Evolutionary conservation across 2,113 vertebrate genomes (phyloP), one percentile per base, ranked within the genome.

Genomic region (Periophthalmus modestus): DNA sequence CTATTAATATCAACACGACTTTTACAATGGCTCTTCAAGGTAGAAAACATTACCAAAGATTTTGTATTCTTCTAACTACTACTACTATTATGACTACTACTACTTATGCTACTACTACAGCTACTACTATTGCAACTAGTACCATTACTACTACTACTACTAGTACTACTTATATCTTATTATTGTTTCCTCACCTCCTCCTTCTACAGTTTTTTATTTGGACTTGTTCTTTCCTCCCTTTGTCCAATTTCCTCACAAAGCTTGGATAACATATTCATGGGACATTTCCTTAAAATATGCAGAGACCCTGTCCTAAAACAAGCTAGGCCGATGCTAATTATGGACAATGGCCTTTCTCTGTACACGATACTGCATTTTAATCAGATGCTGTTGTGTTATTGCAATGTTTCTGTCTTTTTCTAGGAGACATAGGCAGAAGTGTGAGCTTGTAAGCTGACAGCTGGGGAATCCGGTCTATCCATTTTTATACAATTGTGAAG

Each of bases 281-380:
- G 84, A 89, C 89, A 88, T 92, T 91, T 82, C 87, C 86, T 74
- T 93, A 80, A 92, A 93, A 92, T 89, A 93, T 93, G 86, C 81
- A 92, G 91, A 84, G 66, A 66, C 75, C 74, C 36, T 72, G 61
- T 85, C 82, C 85, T 85, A 81, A 88, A 90, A 91, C 89, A 90
- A 67, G 89, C 87, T 82, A 82, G 71, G 57, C 72, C 72, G 39
- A 3, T 83, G 92, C 92, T 88, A 92, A 93, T 89, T 88, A 92
- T 92, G 74, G 47, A 93, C 86, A 82, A 74, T 77, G 79, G 73
- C 57, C 72, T 81, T 73, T 33, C 36, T 82, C 21, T 82, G 80
- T 88, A 90, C 66, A 33, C 75, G 89, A 89, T 85, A 69, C 79
- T 86, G 73, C 84, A 82, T 91, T 82, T 78, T n/a, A 21, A 89